Conservation (phyloP, 2,113 vertebrate genomes). For the Riparia riparia region DNA sequence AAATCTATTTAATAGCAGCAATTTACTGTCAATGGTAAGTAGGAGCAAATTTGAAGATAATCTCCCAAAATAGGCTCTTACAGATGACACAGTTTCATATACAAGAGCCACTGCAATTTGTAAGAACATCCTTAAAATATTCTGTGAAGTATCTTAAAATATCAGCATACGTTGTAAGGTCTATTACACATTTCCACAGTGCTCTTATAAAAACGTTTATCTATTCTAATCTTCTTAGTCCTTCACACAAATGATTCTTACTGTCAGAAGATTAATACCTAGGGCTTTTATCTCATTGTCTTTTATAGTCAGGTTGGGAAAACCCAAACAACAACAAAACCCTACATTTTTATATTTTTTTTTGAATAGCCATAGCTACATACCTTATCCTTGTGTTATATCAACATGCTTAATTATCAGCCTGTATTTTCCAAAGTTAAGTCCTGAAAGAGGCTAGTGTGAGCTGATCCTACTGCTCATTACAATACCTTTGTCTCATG, state of each 20-base stretch:
- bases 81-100: neutral
- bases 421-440: neutral
- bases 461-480: neutral
- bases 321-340: neutral
- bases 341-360: neutral
- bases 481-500: neutral
- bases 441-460: neutral
- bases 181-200: conserved; percentile 19
- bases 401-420: neutral
- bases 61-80: conserved; percentile 8
- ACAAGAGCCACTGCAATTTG: neutral
- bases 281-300: neutral
- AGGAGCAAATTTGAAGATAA: conserved; percentile 31
- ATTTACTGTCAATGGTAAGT: conserved; percentile 3
- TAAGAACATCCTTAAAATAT: conserved; percentile 9
- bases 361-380: neutral
- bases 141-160: neutral
- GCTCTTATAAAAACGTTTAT: conserved; percentile 33
- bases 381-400: neutral
- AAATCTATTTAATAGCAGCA: neutral
- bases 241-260: neutral
- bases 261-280: neutral
- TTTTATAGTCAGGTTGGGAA: neutral
- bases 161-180: conserved; percentile 11
- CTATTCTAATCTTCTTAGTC: neutral